Evolutionary conservation across 2,888 invertebrate species (phyloP).

Genomic region (Galerucella pusilla): DNA sequence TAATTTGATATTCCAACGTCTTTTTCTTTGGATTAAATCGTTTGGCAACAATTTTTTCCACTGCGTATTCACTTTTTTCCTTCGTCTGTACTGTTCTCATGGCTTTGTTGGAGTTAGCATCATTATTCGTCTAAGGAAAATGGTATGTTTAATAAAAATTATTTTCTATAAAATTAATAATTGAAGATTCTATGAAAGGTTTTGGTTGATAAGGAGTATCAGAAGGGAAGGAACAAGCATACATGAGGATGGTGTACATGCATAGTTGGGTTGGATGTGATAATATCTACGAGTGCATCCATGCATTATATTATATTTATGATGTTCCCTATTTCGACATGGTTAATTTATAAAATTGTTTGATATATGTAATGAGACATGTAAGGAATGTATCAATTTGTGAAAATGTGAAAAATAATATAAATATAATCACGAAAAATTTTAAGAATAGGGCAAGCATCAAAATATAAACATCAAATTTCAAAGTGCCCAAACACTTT

Average conservation of each 20-base stretch:
- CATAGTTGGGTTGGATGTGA: background rate
- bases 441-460: constrained; percentile 3
- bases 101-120: constrained; percentile 48
- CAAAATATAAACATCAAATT: constrained; percentile 4
- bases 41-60: constrained; percentile 87
- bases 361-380: background rate
- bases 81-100: constrained; percentile 47
- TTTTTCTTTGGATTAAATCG: constrained; percentile 81
- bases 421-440: background rate
- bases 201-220: background rate
- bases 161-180: background rate
- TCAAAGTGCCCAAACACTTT: constrained; percentile 12
- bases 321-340: background rate
- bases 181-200: constrained; percentile 2
- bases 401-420: constrained; percentile 1
- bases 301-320: constrained; percentile 1
- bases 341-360: background rate
- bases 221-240: background rate
- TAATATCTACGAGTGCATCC: background rate
- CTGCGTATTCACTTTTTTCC: constrained; percentile 72
- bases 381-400: background rate
- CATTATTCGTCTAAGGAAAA: constrained; percentile 37
- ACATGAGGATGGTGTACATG: constrained; percentile 1
- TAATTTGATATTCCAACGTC: constrained; percentile 84
- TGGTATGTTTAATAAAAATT: background rate